These are phyloP conservation scores for Ceryle rudis DNA, from an alignment of 2,797 vertebrate genomes.

Conservation along the genomic window DNA sequence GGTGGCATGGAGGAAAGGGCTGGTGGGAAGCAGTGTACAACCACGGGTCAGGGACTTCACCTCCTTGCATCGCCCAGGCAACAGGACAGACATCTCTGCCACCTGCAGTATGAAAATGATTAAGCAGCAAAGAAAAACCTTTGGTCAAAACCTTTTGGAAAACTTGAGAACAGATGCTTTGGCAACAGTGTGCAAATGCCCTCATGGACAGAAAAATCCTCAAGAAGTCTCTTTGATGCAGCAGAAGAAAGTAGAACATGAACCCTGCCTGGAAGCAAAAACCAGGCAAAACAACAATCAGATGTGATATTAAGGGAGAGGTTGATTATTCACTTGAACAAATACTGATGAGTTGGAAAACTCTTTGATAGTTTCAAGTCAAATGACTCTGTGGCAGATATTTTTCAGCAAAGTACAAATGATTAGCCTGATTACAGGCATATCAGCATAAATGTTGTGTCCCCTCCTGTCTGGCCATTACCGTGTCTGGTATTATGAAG, in stretches of 20 bases:
- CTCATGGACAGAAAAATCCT: neutral
- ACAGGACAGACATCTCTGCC: neutral
- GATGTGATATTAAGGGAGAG: neutral
- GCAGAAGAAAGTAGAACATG: neutral
- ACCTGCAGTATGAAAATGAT: neutral
- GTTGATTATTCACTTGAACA: conserved; percentile 26
- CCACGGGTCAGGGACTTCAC: neutral
- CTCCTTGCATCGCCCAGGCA: neutral
- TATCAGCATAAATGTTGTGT: neutral
- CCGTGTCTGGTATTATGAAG: neutral
- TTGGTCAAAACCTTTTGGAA: neutral
- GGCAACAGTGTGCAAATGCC: neutral
- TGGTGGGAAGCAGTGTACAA: neutral
- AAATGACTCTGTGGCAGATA: neutral
- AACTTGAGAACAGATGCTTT: neutral
- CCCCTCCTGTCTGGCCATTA: neutral
- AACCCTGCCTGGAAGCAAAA: neutral
- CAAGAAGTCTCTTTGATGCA: neutral
- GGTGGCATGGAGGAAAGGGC: neutral
- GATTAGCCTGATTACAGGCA: neutral
- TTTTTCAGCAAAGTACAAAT: neutral
- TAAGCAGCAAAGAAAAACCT: neutral
- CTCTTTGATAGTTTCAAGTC: neutral
- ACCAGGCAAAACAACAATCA: neutral
- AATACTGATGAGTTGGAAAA: conserved; percentile 8